These are phyloP conservation scores for Sylvilagus floridanus DNA, from an alignment of 2,797 vertebrate species.

Conservation along the genomic window DNA sequence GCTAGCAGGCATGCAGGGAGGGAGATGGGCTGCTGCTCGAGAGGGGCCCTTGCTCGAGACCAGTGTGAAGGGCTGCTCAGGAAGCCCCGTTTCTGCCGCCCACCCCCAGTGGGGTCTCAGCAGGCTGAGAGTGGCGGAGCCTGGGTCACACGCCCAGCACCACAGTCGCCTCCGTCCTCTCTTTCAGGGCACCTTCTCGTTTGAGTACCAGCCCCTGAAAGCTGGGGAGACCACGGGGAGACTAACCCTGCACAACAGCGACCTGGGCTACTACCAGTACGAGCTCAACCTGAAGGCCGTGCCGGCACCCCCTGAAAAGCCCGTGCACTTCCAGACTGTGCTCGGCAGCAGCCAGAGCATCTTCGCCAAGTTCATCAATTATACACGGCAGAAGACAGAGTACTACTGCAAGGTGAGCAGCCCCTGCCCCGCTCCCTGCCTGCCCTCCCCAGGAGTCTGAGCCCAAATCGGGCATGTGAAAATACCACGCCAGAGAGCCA, in stretches of 20 bases:
- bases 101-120: neutral
- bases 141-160: neutral
- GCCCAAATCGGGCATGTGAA: neutral
- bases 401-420: conserved; percentile 91
- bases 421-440: neutral
- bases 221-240: conserved; percentile 86
- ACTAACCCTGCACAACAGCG: conserved; percentile 89
- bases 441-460: neutral
- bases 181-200: conserved; percentile 88
- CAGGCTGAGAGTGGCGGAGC: neutral
- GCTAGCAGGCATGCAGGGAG: neutral
- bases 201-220: conserved; percentile 93
- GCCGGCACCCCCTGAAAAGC: conserved; percentile 88
- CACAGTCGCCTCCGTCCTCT: neutral
- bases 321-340: conserved; percentile 88
- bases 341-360: conserved; percentile 90
- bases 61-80: neutral
- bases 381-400: conserved; percentile 89
- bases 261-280: conserved; percentile 92
- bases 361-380: conserved; percentile 91
- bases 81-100: neutral
- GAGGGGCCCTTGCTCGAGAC: neutral
- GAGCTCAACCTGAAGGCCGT: conserved; percentile 90
- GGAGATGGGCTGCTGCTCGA: neutral
- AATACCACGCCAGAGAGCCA: too few relatives aligned